Conservation (phyloP, 2,797 vertebrate species). For the Furcifer pardalis region DNA sequence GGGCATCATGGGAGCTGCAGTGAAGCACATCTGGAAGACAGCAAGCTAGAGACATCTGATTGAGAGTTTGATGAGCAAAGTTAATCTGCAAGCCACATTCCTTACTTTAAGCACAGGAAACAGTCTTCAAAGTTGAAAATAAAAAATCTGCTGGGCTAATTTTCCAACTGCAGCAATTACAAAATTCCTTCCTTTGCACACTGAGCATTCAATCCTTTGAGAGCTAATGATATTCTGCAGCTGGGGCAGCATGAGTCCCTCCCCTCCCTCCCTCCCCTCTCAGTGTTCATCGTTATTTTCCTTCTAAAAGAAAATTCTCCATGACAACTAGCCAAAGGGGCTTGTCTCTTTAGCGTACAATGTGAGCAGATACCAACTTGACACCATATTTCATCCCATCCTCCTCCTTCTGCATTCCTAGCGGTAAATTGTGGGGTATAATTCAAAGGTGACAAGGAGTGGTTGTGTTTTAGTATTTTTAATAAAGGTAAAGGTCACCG, state of each 20-base stretch:
- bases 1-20: not conserved
- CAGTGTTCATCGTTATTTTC: constrained; percentile 71
- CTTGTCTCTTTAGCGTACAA: constrained; percentile 68
- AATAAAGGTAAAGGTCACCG: constrained; percentile 52
- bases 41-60: constrained; percentile 24
- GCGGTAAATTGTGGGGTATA: constrained; percentile 73
- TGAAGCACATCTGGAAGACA: constrained; percentile 1
- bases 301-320: constrained; percentile 70
- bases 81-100: constrained; percentile 30
- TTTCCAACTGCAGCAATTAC: constrained; percentile 71
- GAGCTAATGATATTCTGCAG: constrained; percentile 75
- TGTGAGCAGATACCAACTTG: constrained; percentile 64
- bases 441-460: constrained; percentile 55
- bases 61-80: constrained; percentile 58
- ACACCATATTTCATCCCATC: constrained; percentile 64
- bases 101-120: constrained; percentile 56
- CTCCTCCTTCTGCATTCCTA: constrained; percentile 69
- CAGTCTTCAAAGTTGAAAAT: constrained; percentile 53
- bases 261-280: constrained; percentile 16
- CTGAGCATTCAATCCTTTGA: constrained; percentile 71
- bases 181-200: constrained; percentile 71
- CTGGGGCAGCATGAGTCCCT: constrained; percentile 67
- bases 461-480: constrained; percentile 50
- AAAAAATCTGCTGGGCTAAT: constrained; percentile 64
- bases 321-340: constrained; percentile 69